Evolutionary conservation across 2,797 vertebrate genomes (phyloP).

Genomic region (Arremon brunneinucha): DNA sequence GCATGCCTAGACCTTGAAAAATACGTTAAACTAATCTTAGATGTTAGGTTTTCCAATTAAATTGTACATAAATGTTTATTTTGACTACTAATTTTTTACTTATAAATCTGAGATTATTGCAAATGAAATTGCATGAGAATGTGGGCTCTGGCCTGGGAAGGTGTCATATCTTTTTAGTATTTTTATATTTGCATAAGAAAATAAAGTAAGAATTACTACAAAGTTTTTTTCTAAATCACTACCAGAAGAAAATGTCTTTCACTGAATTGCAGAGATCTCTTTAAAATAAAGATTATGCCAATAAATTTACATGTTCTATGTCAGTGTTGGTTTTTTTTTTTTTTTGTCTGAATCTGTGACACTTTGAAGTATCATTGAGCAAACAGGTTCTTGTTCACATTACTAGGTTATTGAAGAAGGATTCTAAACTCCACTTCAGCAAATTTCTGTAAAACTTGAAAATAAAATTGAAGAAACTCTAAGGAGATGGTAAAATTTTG

Average conservation of each 20-base stretch:
- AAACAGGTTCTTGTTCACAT: not conserved
- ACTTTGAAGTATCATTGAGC: not conserved
- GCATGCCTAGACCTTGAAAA: not conserved
- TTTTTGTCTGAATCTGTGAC: not conserved
- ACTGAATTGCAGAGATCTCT: not conserved
- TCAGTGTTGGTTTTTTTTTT: not conserved
- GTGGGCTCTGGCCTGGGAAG: not conserved
- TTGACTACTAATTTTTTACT: not conserved
- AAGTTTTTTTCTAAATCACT: not conserved
- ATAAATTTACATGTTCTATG: not conserved
- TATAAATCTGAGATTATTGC: not conserved
- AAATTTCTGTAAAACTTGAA: not conserved
- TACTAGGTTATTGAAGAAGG: not conserved
- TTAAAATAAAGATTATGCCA: not conserved
- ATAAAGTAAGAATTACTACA: not conserved
- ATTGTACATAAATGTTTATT: not conserved
- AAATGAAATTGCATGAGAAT: not conserved
- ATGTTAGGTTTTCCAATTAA: not conserved
- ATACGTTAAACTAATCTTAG: not conserved
- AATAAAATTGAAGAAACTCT: not conserved
- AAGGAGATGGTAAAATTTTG: not conserved
- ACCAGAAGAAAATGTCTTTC: not conserved
- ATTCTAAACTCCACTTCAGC: not conserved
- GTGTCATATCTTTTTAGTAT: not conserved
- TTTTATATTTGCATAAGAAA: constrained; percentile 9